Evolutionary conservation across 2,797 vertebrate genomes (phyloP).

Genomic region (Poeciliopsis paucimaculata): DNA sequence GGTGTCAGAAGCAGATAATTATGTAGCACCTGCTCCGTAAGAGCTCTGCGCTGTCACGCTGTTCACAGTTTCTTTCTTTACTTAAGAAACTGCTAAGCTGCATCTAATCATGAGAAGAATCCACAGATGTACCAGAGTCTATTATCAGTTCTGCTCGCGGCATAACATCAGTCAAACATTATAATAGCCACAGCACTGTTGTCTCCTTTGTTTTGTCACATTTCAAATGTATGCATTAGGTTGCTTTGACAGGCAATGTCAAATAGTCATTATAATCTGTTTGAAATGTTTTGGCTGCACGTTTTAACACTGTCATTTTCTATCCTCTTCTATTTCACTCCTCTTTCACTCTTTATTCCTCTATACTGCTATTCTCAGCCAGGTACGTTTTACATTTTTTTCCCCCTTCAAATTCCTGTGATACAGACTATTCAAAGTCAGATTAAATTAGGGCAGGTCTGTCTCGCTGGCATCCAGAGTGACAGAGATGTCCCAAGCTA

Average conservation of each 20-base stretch:
- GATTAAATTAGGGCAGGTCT: conserved; percentile 92
- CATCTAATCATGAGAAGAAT: conserved; percentile 68
- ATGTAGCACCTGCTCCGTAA: conserved; percentile 55
- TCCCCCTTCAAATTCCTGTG: conserved; percentile 72
- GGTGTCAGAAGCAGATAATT: conserved; percentile 69
- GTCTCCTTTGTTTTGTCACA: conserved; percentile 73
- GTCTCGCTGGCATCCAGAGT: conserved; percentile 81
- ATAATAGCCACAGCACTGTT: conserved; percentile 57
- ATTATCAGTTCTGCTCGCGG: conserved; percentile 59
- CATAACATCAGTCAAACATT: conserved; percentile 69
- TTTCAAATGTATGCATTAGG: conserved; percentile 64
- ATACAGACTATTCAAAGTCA: conserved; percentile 91
- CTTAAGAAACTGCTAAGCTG: conserved; percentile 53
- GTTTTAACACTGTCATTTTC: conserved; percentile 49
- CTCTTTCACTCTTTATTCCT: conserved; percentile 20
- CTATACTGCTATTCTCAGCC: conserved; percentile 50
- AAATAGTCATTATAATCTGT: conserved; percentile 88
- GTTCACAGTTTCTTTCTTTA: conserved; percentile 58
- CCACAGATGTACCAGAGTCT: conserved; percentile 54
- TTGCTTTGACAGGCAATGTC: conserved; percentile 78
- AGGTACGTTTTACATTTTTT: conserved; percentile 80
- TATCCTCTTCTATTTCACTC: conserved; percentile 35
- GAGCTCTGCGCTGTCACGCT: conserved; percentile 56
- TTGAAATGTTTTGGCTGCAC: conserved; percentile 84
- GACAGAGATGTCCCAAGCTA: conserved; percentile 87